Base-by-base conservation (phyloP, 2,888 invertebrate genomes). In the Nomada hirtipes region DNA sequence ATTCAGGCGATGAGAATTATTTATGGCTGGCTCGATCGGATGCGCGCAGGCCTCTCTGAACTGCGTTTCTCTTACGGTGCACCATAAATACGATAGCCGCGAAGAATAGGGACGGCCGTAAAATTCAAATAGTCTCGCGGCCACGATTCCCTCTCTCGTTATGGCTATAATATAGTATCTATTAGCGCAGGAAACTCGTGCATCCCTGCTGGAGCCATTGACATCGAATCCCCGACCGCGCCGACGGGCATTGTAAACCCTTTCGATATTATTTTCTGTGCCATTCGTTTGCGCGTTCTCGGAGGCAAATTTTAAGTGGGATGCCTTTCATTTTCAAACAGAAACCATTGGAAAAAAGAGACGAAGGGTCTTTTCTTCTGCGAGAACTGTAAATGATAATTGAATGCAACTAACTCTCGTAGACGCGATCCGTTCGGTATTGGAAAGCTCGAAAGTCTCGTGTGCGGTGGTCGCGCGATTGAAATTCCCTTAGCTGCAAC, bases 31-130 rank as follows among this genome's bases (percentile, higher is more conserved):
- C 69, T 63, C 67, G 87, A 86, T 82, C 85, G 70, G 73, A 67
- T 77, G 50, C 70, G 29, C 73, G 42, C 69, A 23, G 82, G 55
- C 85, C 78, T 75, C 77, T 77, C 78, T 63, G 61, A 77, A 74
- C 78, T 78, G 80, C 75, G 65, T 74, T 84, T 81, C 82, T 87
- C 60, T 65, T 81, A 79, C 61, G 77, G 78, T 87, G 75, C 70
- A 74, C 76, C 85, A 84, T 84, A 85, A 84, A 86, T 81, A 84
- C 74, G 81, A 84, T 78, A 78, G 76, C 73, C 78, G 70, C 74
- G 87, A 84, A 87, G 87, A 86, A 86, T 86, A 84, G 87, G 74
- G 75, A 70, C 84, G 65, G 74, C 71, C 83, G 76, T 86, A 86
- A 86, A 87, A 82, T 78, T 67, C 64, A 59, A 81, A 82, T 65